Percentiles rank a stretch among this genome's conserved stretches.
Conservation (phyloP, 2,797 vertebrate species). For the Dryobates pubescens region DNA sequence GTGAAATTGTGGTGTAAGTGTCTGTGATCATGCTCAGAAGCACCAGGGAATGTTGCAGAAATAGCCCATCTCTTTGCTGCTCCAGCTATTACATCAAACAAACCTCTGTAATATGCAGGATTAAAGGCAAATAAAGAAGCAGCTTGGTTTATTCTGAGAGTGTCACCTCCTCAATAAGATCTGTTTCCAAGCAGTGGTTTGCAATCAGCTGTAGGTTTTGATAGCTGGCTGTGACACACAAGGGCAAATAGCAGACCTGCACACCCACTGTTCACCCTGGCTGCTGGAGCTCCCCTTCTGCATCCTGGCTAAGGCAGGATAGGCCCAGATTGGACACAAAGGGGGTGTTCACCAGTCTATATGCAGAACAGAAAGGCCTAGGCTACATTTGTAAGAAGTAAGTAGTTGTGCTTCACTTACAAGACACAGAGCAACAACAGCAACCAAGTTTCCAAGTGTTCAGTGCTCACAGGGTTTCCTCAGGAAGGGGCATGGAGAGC, state of each 20-base stretch:
- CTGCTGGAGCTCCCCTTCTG: neutral
- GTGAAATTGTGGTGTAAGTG: neutral
- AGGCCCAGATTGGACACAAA: neutral
- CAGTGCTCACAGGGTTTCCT: neutral
- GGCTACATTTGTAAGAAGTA: neutral
- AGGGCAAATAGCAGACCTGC: neutral
- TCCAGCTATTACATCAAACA: neutral
- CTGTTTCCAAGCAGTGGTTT: neutral
- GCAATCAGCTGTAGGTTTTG: accelerated
- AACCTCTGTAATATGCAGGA: neutral
- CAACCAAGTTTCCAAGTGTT: accelerated
- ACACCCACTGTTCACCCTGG: accelerated
- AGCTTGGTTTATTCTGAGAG: neutral
- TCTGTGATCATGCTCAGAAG: neutral
- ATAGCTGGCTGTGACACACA: neutral
- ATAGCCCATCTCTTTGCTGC: neutral
- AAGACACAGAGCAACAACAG: too few relatives aligned
- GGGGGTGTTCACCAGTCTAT: accelerated
- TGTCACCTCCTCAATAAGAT: accelerated
- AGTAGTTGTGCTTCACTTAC: accelerated
- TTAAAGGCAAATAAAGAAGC: neutral
- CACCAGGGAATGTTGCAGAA: neutral
- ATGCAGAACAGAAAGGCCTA: neutral
- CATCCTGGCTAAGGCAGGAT: accelerated
- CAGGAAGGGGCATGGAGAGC: accelerated